Evolutionary conservation across 1,140 invertebrate genomes (phyloP).

Genomic region (Luehdorfia chinensis): DNA sequence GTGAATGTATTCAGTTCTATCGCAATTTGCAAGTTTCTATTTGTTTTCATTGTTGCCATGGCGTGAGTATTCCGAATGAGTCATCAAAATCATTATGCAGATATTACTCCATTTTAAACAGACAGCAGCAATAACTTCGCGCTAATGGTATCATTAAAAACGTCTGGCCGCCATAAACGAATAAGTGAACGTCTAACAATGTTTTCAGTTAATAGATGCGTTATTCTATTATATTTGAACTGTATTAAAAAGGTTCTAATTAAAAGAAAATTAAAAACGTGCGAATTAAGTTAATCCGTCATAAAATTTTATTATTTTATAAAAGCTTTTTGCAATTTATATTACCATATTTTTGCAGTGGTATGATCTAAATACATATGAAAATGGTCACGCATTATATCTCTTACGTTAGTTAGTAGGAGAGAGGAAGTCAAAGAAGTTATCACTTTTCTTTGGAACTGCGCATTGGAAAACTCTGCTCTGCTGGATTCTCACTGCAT

Average conservation of each 20-base stretch:
- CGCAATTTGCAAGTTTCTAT: no score
- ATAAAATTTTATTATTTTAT: no score
- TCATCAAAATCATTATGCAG: constrained; percentile 13
- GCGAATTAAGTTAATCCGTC: constrained; percentile 5
- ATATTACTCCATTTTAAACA: constrained; percentile 10
- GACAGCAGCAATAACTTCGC: constrained; percentile 12
- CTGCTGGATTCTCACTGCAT: no score
- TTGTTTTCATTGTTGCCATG: constrained; percentile 9
- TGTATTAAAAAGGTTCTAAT: constrained; percentile 3
- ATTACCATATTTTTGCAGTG: no score
- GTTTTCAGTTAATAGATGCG: constrained; percentile 7
- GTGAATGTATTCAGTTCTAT: no score
- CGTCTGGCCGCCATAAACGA: constrained; percentile 7
- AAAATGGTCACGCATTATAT: no score
- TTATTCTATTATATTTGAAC: not conserved
- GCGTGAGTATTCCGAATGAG: constrained; percentile 3
- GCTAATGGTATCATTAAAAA: constrained; percentile 13
- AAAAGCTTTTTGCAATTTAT: no score
- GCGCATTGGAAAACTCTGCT: no score
- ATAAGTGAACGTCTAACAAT: constrained; percentile 1
- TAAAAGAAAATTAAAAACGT: not conserved
- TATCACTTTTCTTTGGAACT: no score
- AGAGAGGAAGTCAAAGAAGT: no score
- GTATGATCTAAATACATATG: no score
- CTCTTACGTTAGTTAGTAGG: no score